Evolutionary conservation across 2,888 invertebrate species (phyloP), one percentile per base, ranked within the genome.

Genomic region (Strigamia crassipes): DNA sequence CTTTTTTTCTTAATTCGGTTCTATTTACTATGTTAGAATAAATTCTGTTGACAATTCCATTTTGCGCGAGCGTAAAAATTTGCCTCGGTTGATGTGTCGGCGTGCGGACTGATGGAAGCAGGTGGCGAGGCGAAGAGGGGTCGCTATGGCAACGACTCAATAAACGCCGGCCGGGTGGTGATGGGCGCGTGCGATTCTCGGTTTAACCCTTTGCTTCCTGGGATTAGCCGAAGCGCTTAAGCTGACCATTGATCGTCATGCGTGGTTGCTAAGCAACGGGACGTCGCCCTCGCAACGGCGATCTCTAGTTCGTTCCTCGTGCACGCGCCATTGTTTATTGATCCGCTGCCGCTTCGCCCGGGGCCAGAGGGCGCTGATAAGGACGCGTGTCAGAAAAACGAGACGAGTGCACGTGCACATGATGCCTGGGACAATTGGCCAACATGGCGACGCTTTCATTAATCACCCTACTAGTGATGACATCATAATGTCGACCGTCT

Each of bases 91-190:
- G 73, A 73, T 73, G 73, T 27, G 73, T 73, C 73, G 73, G 73
- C 73, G 73, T 73, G 73, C 73, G 73, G 73, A 73, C 73, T 73
- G 27, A 27, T 73, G 73, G 73, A 73, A 73, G 73, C 73, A 73
- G 73, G 73, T 73, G 73, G 73, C 31, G 73, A 73, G 73, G 73
- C 73, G 73, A 73, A n/a, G 73, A 73, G 73, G 73, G 73, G 73
- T 73, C 73, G 73, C 73, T 73, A 73, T 73, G 73, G 73, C 73
- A 73, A 73, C 73, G 73, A 73, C 73, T 73, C 73, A 73, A 73
- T 73, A 73, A 73, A 73, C 73, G 73, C 27, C 73, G 31, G 73
- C 73, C 73, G 73, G 73, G 73, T 73, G 73, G 73, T 73, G 73
- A 31, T 73, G 73, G 73, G 73, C 73, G 73, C 73, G 5, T 73